These are phyloP conservation scores for Gymnogyps californianus DNA, from an alignment of 2,113 vertebrate genomes.

Conservation along the genomic window DNA sequence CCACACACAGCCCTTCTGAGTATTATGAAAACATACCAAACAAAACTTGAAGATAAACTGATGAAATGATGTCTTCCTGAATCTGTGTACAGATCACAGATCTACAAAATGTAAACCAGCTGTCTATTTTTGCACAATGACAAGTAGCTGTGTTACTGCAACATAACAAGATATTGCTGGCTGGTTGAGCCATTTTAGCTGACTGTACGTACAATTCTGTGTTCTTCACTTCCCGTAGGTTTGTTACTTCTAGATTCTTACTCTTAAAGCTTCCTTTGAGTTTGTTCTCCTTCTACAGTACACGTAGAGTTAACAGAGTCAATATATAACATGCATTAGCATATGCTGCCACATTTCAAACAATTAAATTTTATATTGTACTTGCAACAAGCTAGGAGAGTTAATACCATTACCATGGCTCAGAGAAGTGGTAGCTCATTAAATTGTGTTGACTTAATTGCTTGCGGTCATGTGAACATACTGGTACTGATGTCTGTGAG, in stretches of 20 bases:
- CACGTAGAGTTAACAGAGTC: neutral
- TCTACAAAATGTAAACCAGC: neutral
- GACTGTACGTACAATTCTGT: neutral
- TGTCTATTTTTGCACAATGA: neutral
- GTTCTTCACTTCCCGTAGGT: neutral
- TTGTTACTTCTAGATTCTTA: neutral
- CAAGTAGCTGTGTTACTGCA: neutral
- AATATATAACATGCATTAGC: neutral
- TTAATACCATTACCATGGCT: neutral
- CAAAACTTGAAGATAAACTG: neutral
- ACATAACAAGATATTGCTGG: fast-evolving
- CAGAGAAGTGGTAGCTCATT: neutral
- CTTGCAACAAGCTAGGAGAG: neutral
- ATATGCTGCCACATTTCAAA: neutral
- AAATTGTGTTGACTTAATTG: neutral
- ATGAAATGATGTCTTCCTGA: neutral
- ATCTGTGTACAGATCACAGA: neutral
- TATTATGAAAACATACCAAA: neutral
- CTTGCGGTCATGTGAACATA: neutral
- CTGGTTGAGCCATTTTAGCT: neutral
- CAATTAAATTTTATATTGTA: neutral
- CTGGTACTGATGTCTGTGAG: neutral
- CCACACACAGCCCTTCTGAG: neutral
- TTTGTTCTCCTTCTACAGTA: neutral
- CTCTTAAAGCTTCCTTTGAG: neutral